These are phyloP conservation scores for Cheilosia vernalis DNA, from an alignment of 2,888 invertebrate genomes.

Conservation along the genomic window DNA sequence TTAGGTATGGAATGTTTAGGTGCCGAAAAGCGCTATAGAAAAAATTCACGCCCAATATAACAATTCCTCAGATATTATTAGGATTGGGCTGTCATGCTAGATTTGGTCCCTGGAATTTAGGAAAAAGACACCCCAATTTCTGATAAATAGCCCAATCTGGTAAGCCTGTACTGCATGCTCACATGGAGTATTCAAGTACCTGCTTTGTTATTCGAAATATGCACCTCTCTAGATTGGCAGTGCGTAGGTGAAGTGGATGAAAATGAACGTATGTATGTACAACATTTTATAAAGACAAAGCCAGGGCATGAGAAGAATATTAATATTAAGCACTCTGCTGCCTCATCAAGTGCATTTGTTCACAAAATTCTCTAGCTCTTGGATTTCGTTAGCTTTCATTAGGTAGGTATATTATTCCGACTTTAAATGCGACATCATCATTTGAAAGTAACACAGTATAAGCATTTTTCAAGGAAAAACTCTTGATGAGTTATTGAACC, in stretches of 20 bases:
- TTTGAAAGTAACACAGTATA: background rate
- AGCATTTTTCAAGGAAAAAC: constrained; percentile 1
- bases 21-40: no score
- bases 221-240: constrained; percentile 39
- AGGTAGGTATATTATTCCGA: background rate
- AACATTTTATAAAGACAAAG: constrained; percentile 59
- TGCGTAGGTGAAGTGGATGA: constrained; percentile 14
- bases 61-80: no score
- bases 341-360: constrained; percentile 5
- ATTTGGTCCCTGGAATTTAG: no score
- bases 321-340: constrained; percentile 41
- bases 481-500: constrained; percentile 35
- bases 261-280: constrained; percentile 18
- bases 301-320: constrained; percentile 36
- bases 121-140: no score
- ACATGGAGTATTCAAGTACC: constrained; percentile 6
- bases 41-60: no score
- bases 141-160: no score
- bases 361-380: constrained; percentile 30
- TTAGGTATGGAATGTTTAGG: no score
- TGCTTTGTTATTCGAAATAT: constrained; percentile 36
- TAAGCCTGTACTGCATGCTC: background rate
- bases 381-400: background rate
- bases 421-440: background rate
- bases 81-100: no score